Base-by-base conservation (phyloP, 2,113 vertebrate species). In the Labeo rohita region DNA sequence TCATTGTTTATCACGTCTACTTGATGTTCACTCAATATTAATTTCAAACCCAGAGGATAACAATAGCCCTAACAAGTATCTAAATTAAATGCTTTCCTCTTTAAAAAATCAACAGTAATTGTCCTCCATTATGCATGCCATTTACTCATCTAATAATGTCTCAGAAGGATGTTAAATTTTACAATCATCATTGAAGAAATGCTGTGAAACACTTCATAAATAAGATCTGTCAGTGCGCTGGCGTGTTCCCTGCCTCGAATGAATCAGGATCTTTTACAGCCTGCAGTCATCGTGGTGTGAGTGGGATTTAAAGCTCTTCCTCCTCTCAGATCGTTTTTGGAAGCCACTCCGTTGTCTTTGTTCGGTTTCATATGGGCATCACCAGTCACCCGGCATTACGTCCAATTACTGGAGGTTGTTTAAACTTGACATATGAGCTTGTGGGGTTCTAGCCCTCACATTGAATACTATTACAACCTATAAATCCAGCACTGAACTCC, bases 341-440 rank as follows among this genome's bases (percentile, higher is more conserved):
- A 56, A 15, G 12, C 10, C 11, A 18, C 39, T 49, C 23, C 0
- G 15, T 23, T 68, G 74, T 59, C 79, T 83, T 12, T 76, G 15
- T 65, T n/a, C 8, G 8, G 56, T 61, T 68, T 45, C 61, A 65
- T 61, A 43, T 21, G 54, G 76, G 49, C 63, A 16, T 86, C 61
- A 6, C 47, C 76, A 77, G 65, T 81, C 61, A n/a, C 11, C 8
- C 65, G 52, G 76, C 54, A 80, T 79, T 59, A 6, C 49, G 34
- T 74, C 81, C 49, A 72, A 54, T 87, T 77, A 79, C 56, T 65
- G 36, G 21, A 83, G 74, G 77, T 70, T 23, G 68, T 18, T 83
- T 52, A 85, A 80, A 87, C 52, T 82, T 66, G 61, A 85, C 75
- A 76, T 50, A 84, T 79, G 65, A 73, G 76, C 10, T 79, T 45